Evolutionary conservation across 2,113 vertebrate genomes (phyloP).

Genomic region (Centropus unirufus): DNA sequence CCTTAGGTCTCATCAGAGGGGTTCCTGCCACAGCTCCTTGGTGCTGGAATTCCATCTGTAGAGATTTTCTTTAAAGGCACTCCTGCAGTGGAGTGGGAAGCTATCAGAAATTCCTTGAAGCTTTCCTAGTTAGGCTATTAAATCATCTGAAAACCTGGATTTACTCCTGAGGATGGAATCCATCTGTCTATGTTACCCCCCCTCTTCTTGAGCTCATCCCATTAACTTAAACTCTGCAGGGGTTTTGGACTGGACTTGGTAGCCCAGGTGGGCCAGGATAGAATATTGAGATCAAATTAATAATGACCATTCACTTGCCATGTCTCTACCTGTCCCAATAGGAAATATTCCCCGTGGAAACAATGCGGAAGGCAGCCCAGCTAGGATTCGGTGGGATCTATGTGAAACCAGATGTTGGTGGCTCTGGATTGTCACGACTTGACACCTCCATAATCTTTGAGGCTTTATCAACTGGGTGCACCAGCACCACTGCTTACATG

Average conservation of each 20-base stretch:
- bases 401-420: constrained; percentile 88
- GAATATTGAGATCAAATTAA: neutral
- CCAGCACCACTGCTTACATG: constrained; percentile 96
- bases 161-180: neutral
- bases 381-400: constrained; percentile 95
- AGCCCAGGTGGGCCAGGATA: neutral
- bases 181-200: neutral
- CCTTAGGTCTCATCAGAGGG: neutral
- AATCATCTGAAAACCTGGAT: neutral
- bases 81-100: neutral
- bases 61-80: neutral
- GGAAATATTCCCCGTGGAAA: constrained; percentile 93
- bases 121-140: neutral
- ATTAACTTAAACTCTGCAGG: neutral
- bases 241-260: neutral
- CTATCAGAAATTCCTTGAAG: neutral
- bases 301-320: neutral
- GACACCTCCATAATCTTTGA: constrained; percentile 96
- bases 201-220: neutral
- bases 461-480: constrained; percentile 93
- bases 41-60: neutral
- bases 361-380: constrained; percentile 89
- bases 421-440: constrained; percentile 92
- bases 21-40: fast-evolving
- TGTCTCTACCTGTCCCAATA: constrained; percentile 26